Evolutionary conservation across 2,888 invertebrate genomes (phyloP).

Genomic region (Tipula confusa): DNA sequence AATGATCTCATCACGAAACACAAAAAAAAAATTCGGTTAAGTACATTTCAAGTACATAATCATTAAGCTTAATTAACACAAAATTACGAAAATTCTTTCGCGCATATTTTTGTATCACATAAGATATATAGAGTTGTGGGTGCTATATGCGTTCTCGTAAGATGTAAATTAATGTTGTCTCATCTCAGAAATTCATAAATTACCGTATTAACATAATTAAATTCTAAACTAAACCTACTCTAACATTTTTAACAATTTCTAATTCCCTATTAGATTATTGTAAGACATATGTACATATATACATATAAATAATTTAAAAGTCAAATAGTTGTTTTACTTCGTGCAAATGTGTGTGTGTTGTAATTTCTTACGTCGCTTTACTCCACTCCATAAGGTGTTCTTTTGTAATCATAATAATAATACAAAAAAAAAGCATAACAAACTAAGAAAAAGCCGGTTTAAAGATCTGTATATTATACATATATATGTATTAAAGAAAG

Average conservation of each 20-base stretch:
- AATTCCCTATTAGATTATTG: neutral
- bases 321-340: neutral
- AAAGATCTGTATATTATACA: neutral
- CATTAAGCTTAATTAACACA: conserved; percentile 1
- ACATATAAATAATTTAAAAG: conserved; percentile 4
- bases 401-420: conserved; percentile 14
- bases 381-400: conserved; percentile 12
- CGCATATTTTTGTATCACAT: neutral
- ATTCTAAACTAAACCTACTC: neutral
- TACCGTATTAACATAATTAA: neutral
- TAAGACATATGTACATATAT: neutral
- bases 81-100: neutral
- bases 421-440: neutral
- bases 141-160: neutral
- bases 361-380: conserved; percentile 12
- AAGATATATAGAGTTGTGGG: neutral
- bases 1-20: neutral
- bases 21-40: neutral
- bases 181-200: neutral
- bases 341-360: neutral
- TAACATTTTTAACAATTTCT: neutral
- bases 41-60: neutral
- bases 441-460: conserved; percentile 3
- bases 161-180: neutral
- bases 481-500: neutral